Evolutionary conservation across 2,797 vertebrate species (phyloP).

Genomic region (Taenioides sp.): DNA sequence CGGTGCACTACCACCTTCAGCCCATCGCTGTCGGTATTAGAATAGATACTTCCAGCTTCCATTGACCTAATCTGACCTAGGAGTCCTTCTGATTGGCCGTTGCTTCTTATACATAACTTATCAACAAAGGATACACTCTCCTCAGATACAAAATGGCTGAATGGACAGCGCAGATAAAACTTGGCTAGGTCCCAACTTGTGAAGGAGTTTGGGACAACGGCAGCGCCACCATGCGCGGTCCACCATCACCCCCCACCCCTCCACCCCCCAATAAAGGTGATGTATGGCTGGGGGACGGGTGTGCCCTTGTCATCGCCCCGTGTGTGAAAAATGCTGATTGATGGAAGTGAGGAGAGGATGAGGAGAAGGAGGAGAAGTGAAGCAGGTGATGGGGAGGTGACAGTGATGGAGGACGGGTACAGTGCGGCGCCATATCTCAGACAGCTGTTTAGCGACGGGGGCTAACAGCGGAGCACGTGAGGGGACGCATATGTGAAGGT

Average conservation of each 20-base stretch:
- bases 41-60: neutral
- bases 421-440: slow-evolving; percentile 55
- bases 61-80: neutral
- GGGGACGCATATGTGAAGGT: slow-evolving; percentile 24
- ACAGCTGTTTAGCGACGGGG: slow-evolving; percentile 75
- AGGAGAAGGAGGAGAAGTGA: slow-evolving; percentile 64
- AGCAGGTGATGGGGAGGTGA: slow-evolving; percentile 80
- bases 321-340: slow-evolving; percentile 75
- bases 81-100: neutral
- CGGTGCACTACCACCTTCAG: neutral
- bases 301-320: slow-evolving; percentile 78
- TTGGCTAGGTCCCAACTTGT: slow-evolving; percentile 66
- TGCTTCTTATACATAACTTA: neutral
- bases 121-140: slow-evolving; percentile 35
- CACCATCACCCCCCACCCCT: slow-evolving; percentile 14
- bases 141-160: slow-evolving; percentile 47
- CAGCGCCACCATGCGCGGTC: neutral
- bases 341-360: slow-evolving; percentile 65
- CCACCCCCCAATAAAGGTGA: slow-evolving; percentile 64
- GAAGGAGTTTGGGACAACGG: slow-evolving; percentile 71
- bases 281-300: slow-evolving; percentile 73
- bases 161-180: slow-evolving; percentile 43
- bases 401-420: slow-evolving; percentile 69
- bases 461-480: slow-evolving; percentile 31
- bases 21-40: neutral